These are phyloP conservation scores for Myotis myotis DNA, from an alignment of 2,797 vertebrate species.

Conservation along the genomic window DNA sequence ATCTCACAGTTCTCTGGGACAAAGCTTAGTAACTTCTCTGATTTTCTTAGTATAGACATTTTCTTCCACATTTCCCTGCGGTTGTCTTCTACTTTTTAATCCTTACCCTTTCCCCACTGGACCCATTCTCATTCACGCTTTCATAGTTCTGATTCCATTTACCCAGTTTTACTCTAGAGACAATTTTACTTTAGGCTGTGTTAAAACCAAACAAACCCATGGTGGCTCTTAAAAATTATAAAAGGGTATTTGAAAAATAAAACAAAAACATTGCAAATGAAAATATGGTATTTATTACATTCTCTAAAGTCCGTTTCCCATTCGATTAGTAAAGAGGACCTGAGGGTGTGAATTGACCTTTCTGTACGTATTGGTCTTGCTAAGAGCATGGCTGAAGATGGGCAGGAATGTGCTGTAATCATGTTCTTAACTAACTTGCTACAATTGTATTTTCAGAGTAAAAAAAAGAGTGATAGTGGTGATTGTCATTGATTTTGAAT, in stretches of 20 bases:
- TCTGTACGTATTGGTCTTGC: conserved; percentile 43
- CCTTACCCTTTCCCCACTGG: not conserved
- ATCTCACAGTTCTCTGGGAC: not conserved
- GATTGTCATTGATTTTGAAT: not conserved
- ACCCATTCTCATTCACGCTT: not conserved
- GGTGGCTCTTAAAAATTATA: conserved; percentile 40
- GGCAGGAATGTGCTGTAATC: not conserved
- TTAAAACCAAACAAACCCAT: conserved; percentile 32
- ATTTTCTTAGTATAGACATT: not conserved
- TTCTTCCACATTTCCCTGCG: not conserved
- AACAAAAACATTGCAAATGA: not conserved
- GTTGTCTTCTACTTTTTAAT: not conserved
- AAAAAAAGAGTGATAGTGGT: not conserved
- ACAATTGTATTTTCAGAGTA: not conserved
- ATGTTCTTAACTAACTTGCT: conserved; percentile 60
- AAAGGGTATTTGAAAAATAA: conserved; percentile 22
- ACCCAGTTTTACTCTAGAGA: not conserved
- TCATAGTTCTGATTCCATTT: not conserved
- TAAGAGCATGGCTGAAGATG: conserved; percentile 38
- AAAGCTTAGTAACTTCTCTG: not conserved
- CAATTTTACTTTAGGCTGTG: conserved; percentile 23
- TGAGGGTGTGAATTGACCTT: conserved; percentile 57
- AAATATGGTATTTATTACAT: conserved; percentile 34
- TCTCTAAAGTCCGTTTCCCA: conserved; percentile 51
- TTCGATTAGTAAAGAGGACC: conserved; percentile 61